Evolutionary conservation across 2,113 vertebrate species (phyloP).

Genomic region (Leiothrix lutea): DNA sequence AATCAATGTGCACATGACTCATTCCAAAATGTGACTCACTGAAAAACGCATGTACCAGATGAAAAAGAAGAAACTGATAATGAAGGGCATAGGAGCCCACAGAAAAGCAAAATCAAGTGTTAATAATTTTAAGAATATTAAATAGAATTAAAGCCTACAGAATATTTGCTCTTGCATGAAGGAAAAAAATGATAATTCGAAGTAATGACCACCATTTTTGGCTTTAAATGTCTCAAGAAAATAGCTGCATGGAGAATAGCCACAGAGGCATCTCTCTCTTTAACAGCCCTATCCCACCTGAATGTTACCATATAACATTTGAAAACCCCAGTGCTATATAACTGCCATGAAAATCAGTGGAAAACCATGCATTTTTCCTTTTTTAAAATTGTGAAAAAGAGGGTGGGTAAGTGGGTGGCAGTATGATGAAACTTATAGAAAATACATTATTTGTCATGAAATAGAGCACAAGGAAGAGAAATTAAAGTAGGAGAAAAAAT

Average conservation of each 20-base stretch:
- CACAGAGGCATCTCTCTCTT: not conserved
- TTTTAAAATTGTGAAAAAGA: slow-evolving; percentile 66
- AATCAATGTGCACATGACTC: slow-evolving; percentile 44
- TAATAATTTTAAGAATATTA: not conserved
- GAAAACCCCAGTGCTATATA: not conserved
- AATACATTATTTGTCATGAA: slow-evolving; percentile 49
- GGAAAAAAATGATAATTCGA: not conserved
- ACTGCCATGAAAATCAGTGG: slow-evolving; percentile 33
- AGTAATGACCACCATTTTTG: not conserved
- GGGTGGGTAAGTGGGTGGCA: slow-evolving; percentile 60
- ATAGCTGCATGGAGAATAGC: not conserved
- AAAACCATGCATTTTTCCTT: slow-evolving; percentile 46
- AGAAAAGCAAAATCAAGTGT: not conserved
- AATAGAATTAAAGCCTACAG: not conserved
- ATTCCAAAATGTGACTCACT: slow-evolving; percentile 46
- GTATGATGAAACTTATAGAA: slow-evolving; percentile 46
- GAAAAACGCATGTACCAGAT: not conserved
- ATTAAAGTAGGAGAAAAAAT: slow-evolving; percentile 7
- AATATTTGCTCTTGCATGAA: not conserved
- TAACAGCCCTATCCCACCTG: not conserved
- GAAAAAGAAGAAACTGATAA: slow-evolving; percentile 2
- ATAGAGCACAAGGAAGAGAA: slow-evolving; percentile 35
- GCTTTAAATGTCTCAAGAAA: not conserved
- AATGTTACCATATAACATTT: slow-evolving; percentile 14
- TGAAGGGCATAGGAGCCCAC: not conserved